Base-by-base conservation (phyloP, 2,113 vertebrate species). In the Melanostigma gelatinosum region DNA sequence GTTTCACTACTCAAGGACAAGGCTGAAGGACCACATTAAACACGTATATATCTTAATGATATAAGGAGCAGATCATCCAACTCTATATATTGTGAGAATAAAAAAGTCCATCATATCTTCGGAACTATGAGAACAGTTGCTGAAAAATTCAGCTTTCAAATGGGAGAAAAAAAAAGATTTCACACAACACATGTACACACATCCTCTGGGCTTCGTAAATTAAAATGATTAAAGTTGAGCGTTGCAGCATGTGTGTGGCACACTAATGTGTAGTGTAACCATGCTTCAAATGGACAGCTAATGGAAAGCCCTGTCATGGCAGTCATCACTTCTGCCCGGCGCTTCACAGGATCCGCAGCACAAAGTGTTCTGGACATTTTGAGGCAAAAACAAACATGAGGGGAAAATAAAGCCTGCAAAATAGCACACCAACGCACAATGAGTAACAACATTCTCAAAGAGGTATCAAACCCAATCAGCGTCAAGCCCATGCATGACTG, bases 391-490 rank as follows among this genome's bases (percentile, higher is more conserved):
- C 38, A 90, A 83, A 88, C 71, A 78, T 8, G 72, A 44, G 68
- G 62, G 55, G 22, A 75, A 85, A 87, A 89, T 44, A 75, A 75
- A 79, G 2, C 63, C 24, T 82, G 72, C 24, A 66, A 87, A 87
- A 88, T 79, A 89, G 85, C 73, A 57, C 79, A 60, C 66, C 44
- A 72, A 80, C 55, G 34, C 82, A 88, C 87, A 85, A 85, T 84
- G 87, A 87, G 87, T 77, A 88, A 85, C 77, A 88, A 72, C 66
- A 68, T 78, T 79, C 88, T 84, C 75, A 85, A 80, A 85, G 83
- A 77, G 71, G 82, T 72, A 63, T 92, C 90, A 79, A 52, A 81
- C 11, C 38, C 3, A 4, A 90, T 93, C 63, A 89, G 64, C 36
- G 0, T 90, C 85, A 88, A 72, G n/a, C 36, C 22, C 0, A 15